Percentiles rank a stretch among this genome's conserved stretches.
Evolutionary conservation across 2,888 invertebrate species (phyloP).

Genomic region (Escarpia spicata): DNA sequence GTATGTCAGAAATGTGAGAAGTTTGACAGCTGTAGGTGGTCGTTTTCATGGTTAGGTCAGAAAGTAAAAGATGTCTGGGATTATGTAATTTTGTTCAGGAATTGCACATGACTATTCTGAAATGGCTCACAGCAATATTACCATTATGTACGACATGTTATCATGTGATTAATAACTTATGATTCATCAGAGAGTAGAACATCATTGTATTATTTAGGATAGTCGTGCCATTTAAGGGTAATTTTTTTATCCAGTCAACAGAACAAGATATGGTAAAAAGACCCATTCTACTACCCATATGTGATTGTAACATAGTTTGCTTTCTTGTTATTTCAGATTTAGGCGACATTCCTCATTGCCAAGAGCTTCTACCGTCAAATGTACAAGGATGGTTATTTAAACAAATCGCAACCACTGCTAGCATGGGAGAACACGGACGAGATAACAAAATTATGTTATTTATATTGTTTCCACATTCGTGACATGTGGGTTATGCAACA

Average conservation of each 20-base stretch:
- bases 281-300: neutral
- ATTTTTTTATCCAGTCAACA: neutral
- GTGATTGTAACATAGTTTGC: neutral
- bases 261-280: neutral
- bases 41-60: too few relatives aligned
- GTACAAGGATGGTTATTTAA: constrained; percentile 6
- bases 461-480: neutral
- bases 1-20: too few relatives aligned
- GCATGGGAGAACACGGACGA: neutral
- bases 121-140: too few relatives aligned
- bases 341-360: constrained; percentile 7
- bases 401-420: neutral
- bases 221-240: neutral
- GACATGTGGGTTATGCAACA: neutral
- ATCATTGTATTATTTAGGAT: too few relatives aligned
- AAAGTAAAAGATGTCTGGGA: neutral
- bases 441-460: neutral
- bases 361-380: neutral
- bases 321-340: neutral
- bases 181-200: too few relatives aligned
- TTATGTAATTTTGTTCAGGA: neutral
- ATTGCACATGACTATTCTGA: neutral
- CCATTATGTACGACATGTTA: too few relatives aligned
- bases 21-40: too few relatives aligned
- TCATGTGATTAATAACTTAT: too few relatives aligned